These are phyloP conservation scores for Tipula helvola DNA, from an alignment of 2,888 invertebrate genomes.

Conservation along the genomic window DNA sequence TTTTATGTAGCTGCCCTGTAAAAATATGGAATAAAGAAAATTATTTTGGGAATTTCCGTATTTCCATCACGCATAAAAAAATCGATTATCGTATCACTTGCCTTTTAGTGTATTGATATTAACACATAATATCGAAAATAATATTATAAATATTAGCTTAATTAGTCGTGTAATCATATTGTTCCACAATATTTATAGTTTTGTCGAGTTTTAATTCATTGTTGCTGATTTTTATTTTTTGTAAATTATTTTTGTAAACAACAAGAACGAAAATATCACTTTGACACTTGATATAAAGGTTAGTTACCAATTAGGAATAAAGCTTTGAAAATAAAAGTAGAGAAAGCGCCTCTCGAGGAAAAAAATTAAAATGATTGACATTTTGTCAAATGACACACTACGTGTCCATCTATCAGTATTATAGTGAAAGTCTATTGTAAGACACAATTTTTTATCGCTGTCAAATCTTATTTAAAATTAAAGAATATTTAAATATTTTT, in stretches of 20 bases:
- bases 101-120: not conserved
- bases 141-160: not conserved
- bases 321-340: no score
- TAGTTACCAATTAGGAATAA: not conserved
- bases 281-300: not conserved
- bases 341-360: no score
- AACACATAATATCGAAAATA: not conserved
- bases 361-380: no score
- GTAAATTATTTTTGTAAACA: not conserved
- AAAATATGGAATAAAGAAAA: not conserved
- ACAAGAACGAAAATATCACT: not conserved
- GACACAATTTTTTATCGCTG: no score
- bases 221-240: not conserved
- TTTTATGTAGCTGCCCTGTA: constrained; percentile 57
- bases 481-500: no score
- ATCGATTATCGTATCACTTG: not conserved
- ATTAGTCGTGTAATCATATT: not conserved
- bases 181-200: not conserved
- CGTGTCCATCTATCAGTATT: no score
- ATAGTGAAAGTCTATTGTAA: no score
- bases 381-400: no score
- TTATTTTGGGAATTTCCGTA: not conserved
- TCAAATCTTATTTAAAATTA: no score
- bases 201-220: not conserved
- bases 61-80: not conserved